Evolutionary conservation across 2,797 vertebrate species (phyloP).

Genomic region (Cyprinodon diabolis): DNA sequence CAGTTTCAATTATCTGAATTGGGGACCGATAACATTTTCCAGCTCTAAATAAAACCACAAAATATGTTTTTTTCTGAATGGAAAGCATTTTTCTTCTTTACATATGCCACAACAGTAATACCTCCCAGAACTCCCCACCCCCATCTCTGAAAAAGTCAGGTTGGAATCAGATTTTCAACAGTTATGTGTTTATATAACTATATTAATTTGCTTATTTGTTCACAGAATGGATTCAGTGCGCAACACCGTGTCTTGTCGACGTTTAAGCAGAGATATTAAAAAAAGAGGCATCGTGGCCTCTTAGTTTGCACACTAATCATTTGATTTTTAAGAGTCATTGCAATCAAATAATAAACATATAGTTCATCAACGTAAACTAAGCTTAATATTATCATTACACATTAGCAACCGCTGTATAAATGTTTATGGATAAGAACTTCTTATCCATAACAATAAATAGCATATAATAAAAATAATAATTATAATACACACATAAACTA

Average conservation of each 20-base stretch:
- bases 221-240: conserved; percentile 14
- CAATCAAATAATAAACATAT: neutral
- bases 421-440: neutral
- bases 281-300: neutral
- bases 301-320: neutral
- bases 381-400: neutral
- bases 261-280: neutral
- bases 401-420: neutral
- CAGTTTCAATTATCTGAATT: neutral
- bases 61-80: neutral
- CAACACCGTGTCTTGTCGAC: conserved; percentile 2
- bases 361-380: neutral
- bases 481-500: too few relatives aligned
- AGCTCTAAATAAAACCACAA: conserved; percentile 44
- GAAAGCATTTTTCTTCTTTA: too few relatives aligned
- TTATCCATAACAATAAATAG: neutral
- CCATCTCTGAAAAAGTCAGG: too few relatives aligned
- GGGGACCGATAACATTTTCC: neutral
- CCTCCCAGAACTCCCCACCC: too few relatives aligned
- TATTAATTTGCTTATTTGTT: conserved; percentile 41
- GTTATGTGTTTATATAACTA: conserved; percentile 26
- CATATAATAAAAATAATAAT: too few relatives aligned
- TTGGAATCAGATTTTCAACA: too few relatives aligned
- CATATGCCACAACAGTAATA: too few relatives aligned
- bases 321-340: neutral